These are phyloP conservation scores for Amiota mariae DNA, from an alignment of 2,888 invertebrate species.

Conservation along the genomic window DNA sequence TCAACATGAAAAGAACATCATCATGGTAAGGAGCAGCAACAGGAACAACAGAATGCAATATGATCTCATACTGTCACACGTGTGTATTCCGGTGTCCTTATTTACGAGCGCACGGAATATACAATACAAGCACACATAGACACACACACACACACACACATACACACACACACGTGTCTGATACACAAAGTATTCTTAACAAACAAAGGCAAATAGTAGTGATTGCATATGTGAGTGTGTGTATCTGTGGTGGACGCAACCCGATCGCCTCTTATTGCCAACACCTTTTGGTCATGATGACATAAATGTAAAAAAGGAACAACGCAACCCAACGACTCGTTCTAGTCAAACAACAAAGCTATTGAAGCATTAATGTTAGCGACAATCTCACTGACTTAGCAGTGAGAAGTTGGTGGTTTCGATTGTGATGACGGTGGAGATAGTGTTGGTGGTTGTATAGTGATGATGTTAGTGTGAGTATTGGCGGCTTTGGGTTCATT, in stretches of 20 bases:
- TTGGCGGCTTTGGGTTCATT: conserved; percentile 37
- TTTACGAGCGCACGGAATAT: conserved; percentile 54
- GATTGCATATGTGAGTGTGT: no score
- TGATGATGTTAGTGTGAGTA: no score
- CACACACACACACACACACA: conserved; percentile 26
- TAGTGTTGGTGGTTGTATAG: no score
- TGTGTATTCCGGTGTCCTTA: conserved; percentile 32
- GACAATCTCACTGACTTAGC: no score
- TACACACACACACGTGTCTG: conserved; percentile 21
- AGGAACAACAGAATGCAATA: not conserved
- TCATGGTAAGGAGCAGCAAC: no score
- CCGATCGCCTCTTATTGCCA: conserved; percentile 1
- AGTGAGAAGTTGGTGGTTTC: no score
- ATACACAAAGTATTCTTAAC: conserved; percentile 15
- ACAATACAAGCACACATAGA: conserved; percentile 38
- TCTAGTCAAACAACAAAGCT: not conserved
- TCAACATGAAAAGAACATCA: no score
- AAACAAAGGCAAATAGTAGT: not conserved
- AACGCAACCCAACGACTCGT: conserved; percentile 4
- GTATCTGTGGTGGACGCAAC: not conserved
- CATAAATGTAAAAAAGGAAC: not conserved
- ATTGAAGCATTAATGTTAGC: no score
- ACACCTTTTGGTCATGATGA: not conserved
- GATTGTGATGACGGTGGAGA: no score
- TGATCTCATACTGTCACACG: not conserved